Evolutionary conservation across 2,797 vertebrate species (phyloP).

Genomic region (Pitangus sulphuratus): DNA sequence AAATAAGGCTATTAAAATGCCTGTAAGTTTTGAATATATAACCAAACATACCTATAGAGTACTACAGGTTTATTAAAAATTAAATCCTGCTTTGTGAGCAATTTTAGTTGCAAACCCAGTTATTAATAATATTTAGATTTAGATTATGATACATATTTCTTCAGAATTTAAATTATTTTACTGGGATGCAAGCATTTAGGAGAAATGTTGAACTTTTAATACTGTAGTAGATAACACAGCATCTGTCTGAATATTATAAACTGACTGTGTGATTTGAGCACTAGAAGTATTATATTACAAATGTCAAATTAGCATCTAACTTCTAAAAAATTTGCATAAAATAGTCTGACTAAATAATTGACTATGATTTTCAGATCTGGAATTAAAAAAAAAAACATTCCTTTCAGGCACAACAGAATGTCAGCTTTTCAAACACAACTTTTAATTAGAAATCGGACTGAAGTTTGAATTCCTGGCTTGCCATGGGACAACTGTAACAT

Average conservation of each 20-base stretch:
- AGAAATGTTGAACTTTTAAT: constrained; percentile 38
- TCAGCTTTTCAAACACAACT: constrained; percentile 1
- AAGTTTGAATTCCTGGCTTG: background rate
- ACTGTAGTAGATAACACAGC: background rate
- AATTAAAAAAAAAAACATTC: background rate
- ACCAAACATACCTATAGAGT: background rate
- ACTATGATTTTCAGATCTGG: constrained; percentile 25
- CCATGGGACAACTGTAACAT: background rate
- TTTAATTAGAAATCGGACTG: constrained; percentile 27
- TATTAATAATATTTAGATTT: background rate
- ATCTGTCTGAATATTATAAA: constrained; percentile 52
- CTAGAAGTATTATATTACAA: constrained; percentile 48
- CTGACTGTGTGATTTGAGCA: background rate
- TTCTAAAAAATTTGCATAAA: constrained; percentile 41
- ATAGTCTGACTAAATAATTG: constrained; percentile 45
- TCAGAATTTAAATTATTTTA: background rate
- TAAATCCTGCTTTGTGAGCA: background rate
- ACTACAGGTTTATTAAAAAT: background rate
- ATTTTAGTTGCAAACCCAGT: background rate
- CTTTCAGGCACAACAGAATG: background rate
- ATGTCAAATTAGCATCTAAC: constrained; percentile 59
- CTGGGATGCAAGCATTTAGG: background rate
- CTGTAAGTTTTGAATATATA: background rate
- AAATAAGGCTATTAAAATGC: constrained; percentile 7
- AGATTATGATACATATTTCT: background rate